phyloP scores from a whole-genome alignment of 2,888 invertebrate species.

The Hypselothyrea guttata region DNA sequence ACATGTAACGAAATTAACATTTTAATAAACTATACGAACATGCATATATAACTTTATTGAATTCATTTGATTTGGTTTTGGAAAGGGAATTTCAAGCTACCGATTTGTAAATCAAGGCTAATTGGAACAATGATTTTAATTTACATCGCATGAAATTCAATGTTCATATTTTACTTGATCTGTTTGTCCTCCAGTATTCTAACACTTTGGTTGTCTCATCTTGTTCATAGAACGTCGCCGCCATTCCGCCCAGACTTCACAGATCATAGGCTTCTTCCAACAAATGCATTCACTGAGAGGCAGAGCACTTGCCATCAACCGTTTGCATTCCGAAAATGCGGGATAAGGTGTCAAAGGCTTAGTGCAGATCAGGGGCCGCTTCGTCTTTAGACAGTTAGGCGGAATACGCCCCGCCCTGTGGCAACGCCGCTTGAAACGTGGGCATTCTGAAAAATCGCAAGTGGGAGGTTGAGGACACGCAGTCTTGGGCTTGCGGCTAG shows the following conservation, averaged over 20 bases:
- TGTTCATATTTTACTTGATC: too few relatives aligned
- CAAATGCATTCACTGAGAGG: slow-evolving; percentile 57
- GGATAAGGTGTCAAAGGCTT: slow-evolving; percentile 64
- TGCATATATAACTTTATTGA: too few relatives aligned
- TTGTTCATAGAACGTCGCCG: slow-evolving; percentile 32
- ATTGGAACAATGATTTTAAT: too few relatives aligned
- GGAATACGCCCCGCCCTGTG: slow-evolving; percentile 53
- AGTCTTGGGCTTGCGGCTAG: slow-evolving; percentile 41
- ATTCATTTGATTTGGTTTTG: too few relatives aligned
- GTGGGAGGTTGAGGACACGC: slow-evolving; percentile 32
- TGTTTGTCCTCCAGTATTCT: neutral
- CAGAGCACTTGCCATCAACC: slow-evolving; percentile 14
- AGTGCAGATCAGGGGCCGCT: slow-evolving; percentile 19
- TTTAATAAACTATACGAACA: slow-evolving; percentile 20
- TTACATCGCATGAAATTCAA: too few relatives aligned
- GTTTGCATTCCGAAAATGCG: slow-evolving; percentile 52
- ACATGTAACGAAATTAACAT: slow-evolving; percentile 41
- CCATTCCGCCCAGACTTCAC: slow-evolving; percentile 56
- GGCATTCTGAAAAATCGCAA: slow-evolving; percentile 20
- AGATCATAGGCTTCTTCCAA: slow-evolving; percentile 48
- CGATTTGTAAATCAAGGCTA: too few relatives aligned
- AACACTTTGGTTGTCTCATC: neutral
- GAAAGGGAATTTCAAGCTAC: too few relatives aligned
- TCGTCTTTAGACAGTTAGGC: slow-evolving; percentile 22
- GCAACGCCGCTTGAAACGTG: slow-evolving; percentile 40